phyloP scores from a whole-genome alignment of 2,888 invertebrate species.

The Campaea margaritaria region DNA sequence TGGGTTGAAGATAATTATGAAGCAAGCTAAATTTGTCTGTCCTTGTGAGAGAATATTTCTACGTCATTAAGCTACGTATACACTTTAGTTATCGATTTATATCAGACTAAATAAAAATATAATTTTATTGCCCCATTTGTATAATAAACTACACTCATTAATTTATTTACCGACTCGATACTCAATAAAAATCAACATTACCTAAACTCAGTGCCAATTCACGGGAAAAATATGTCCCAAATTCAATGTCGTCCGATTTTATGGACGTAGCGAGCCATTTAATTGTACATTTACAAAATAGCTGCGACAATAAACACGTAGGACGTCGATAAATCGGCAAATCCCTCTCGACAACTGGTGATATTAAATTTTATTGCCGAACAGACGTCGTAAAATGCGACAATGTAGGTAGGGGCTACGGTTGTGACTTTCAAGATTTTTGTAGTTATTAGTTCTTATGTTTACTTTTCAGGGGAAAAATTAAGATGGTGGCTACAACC shows the following conservation, averaged over 20 bases:
- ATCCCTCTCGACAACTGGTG: constrained; percentile 44
- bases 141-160: no score
- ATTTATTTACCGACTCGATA: background rate
- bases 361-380: constrained; percentile 61
- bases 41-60: background rate
- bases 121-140: no score
- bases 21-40: no score
- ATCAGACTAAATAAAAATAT: no score
- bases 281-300: constrained; percentile 49
- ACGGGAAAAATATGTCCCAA: constrained; percentile 27
- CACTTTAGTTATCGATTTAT: no score
- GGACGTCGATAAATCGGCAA: constrained; percentile 53
- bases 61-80: background rate
- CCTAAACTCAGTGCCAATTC: constrained; percentile 14
- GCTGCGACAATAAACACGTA: constrained; percentile 51
- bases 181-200: constrained; percentile 31
- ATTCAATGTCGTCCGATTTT: constrained; percentile 36
- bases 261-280: constrained; percentile 31
- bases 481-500: no score
- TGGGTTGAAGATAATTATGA: no score
- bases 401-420: constrained; percentile 39
- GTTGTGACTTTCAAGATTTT: constrained; percentile 7
- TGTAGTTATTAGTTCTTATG: no score
- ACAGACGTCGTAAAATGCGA: constrained; percentile 56
- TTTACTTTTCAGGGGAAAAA: no score